phyloP scores from a whole-genome alignment of 2,113 vertebrate genomes.

The Callaeas wilsoni region DNA sequence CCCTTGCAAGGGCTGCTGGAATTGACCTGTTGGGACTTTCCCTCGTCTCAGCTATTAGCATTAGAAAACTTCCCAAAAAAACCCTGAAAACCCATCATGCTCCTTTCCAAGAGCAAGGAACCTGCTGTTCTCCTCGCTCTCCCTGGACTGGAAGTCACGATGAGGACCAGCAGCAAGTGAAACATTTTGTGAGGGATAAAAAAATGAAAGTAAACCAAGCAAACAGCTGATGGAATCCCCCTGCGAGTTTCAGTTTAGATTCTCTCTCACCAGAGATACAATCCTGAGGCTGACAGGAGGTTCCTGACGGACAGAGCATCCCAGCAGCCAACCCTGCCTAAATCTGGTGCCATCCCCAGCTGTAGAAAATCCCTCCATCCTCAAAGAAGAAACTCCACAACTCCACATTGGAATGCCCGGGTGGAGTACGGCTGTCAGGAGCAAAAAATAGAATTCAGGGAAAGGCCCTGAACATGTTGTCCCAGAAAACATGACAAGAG shows the following conservation, averaged over 20 bases:
- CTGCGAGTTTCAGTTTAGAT: neutral
- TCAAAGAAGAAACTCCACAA: neutral
- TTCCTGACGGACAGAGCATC: rapidly evolving
- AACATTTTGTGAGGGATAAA: neutral
- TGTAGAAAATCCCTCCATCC: neutral
- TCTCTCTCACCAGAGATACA: neutral
- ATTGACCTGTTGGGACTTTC: neutral
- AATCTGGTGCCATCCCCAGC: neutral
- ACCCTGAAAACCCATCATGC: rapidly evolving
- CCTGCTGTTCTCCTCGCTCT: neutral
- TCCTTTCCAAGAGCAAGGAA: neutral
- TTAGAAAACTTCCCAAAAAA: neutral
- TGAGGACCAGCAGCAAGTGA: neutral
- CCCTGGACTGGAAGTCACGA: rapidly evolving
- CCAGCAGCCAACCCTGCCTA: neutral
- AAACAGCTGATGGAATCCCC: neutral
- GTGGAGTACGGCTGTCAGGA: rapidly evolving
- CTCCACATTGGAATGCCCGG: neutral
- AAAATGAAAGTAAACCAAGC: neutral
- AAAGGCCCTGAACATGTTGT: neutral
- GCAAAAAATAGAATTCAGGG: neutral
- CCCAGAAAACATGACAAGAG: neutral
- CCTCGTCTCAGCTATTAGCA: neutral
- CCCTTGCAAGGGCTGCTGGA: neutral
- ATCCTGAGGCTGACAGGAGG: neutral